Conservation (phyloP, 2,888 invertebrate genomes). For the Lysandra coridon region DNA sequence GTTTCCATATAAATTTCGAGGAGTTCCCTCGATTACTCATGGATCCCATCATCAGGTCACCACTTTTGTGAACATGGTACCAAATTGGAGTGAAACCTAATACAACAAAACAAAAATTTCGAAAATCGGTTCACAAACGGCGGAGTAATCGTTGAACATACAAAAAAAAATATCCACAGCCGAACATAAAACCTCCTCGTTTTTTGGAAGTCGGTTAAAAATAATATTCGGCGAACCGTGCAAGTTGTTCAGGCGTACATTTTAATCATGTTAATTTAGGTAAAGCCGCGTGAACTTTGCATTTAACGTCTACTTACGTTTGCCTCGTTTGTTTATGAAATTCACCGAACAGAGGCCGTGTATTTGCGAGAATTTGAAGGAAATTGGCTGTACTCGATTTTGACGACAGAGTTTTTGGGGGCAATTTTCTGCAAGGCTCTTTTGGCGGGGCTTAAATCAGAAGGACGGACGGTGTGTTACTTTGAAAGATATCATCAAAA, state of each 20-base stretch:
- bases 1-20: too few relatives aligned
- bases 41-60: too few relatives aligned
- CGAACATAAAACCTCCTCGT: too few relatives aligned
- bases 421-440: not conserved
- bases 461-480: too few relatives aligned
- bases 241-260: constrained; percentile 6
- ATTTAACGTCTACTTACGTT: constrained; percentile 25
- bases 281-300: constrained; percentile 4
- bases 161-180: too few relatives aligned
- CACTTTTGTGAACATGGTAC: too few relatives aligned
- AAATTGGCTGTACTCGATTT: constrained; percentile 44
- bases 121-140: too few relatives aligned
- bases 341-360: constrained; percentile 8
- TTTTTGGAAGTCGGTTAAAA: not conserved
- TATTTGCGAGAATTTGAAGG: constrained; percentile 46
- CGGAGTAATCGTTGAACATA: too few relatives aligned
- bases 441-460: not conserved
- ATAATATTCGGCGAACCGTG: constrained; percentile 1
- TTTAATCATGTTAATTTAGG: constrained; percentile 25
- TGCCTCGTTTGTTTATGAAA: constrained; percentile 23
- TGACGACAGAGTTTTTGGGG: not conserved
- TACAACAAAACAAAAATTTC: too few relatives aligned
- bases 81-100: too few relatives aligned
- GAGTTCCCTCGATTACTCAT: too few relatives aligned
- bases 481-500: too few relatives aligned